Evolutionary conservation across 2,797 vertebrate genomes (phyloP).

Genomic region (Karalla daura): DNA sequence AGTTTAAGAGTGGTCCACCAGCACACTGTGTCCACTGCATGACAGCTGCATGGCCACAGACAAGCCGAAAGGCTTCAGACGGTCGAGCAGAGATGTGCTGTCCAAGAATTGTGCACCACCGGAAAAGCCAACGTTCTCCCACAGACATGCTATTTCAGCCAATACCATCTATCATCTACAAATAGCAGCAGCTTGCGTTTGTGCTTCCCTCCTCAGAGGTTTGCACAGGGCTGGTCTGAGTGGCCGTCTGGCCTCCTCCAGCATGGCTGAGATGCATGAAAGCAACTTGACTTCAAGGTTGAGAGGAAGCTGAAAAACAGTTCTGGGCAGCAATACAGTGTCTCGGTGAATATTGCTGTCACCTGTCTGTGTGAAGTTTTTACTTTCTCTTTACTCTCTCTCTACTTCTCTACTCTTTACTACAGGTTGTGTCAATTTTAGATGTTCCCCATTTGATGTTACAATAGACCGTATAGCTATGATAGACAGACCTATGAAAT

Average conservation of each 20-base stretch:
- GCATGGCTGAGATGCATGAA: conserved; percentile 32
- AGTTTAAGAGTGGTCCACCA: conserved; percentile 39
- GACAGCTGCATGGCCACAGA: conserved; percentile 75
- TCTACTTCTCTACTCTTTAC: too few species aligned
- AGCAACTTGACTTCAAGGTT: conserved; percentile 35
- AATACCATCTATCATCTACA: conserved; percentile 44
- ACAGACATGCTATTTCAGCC: conserved; percentile 70
- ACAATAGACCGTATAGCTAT: too few species aligned
- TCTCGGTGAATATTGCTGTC: not conserved
- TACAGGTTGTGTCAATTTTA: too few species aligned
- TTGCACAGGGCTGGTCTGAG: conserved; percentile 29
- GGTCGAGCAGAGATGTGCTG: conserved; percentile 73
- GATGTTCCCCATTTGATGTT: too few species aligned
- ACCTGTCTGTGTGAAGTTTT: too few species aligned
- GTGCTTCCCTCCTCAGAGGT: conserved; percentile 33
- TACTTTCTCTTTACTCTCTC: too few species aligned
- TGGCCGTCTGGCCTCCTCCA: conserved; percentile 1
- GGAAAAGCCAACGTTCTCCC: conserved; percentile 64
- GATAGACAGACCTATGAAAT: too few species aligned
- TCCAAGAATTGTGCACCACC: conserved; percentile 79
- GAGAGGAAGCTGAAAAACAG: conserved; percentile 9
- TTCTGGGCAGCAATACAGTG: too few species aligned
- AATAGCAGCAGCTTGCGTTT: conserved; percentile 70
- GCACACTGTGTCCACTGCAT: conserved; percentile 67
- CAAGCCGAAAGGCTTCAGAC: conserved; percentile 78